phyloP scores from a whole-genome alignment of 2,888 invertebrate genomes.

The Podotricha telesiphe region DNA sequence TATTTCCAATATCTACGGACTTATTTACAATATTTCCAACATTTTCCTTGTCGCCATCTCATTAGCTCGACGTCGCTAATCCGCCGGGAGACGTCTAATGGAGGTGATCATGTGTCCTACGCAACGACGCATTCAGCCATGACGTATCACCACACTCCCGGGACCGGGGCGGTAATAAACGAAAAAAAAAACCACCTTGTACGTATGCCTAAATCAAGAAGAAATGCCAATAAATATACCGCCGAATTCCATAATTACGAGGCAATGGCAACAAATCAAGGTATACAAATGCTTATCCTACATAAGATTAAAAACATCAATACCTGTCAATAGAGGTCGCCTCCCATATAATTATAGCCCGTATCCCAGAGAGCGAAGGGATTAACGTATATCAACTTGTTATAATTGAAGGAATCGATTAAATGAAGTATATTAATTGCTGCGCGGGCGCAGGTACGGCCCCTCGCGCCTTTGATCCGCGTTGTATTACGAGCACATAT shows the following conservation, averaged over 20 bases:
- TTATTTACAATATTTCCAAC: conserved; percentile 65
- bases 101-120: conserved; percentile 80
- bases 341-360: conserved; percentile 83
- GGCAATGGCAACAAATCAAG: conserved; percentile 80
- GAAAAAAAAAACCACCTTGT: conserved; percentile 53
- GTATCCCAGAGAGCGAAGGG: conserved; percentile 80
- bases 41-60: conserved; percentile 79
- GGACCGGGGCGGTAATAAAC: conserved; percentile 69
- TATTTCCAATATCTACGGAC: conserved; percentile 48
- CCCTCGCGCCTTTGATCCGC: conserved; percentile 52
- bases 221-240: conserved; percentile 80
- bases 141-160: conserved; percentile 76
- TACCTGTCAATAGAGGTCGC: conserved; percentile 82
- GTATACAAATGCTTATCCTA: conserved; percentile 82
- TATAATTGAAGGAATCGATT: conserved; percentile 84
- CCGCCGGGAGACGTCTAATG: conserved; percentile 79
- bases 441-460: conserved; percentile 72
- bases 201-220: conserved; percentile 54
- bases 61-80: conserved; percentile 78
- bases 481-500: conserved; percentile 8
- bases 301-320: conserved; percentile 84
- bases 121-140: conserved; percentile 76
- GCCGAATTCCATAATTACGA: conserved; percentile 82
- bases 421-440: conserved; percentile 83
- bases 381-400: conserved; percentile 82